These are phyloP conservation scores for Hycleus phaleratus DNA, from an alignment of 1,140 invertebrate species.

Conservation along the genomic window DNA sequence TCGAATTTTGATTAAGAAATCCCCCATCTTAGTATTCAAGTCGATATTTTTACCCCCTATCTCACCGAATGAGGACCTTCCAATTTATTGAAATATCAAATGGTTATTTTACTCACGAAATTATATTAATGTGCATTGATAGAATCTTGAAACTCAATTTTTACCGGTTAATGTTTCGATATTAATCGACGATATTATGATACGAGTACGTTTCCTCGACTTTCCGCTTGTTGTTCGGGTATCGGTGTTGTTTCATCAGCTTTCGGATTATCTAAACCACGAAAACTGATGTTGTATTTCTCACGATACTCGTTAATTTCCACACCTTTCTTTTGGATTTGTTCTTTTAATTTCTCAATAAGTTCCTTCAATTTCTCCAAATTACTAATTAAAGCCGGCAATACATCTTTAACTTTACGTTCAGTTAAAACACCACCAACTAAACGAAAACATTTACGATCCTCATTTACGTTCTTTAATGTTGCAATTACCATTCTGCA, in stretches of 20 bases:
- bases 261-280: conserved; percentile 53
- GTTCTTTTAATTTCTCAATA: conserved; percentile 68
- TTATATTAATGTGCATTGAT: neutral
- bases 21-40: too few relatives aligned
- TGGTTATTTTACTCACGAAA: neutral
- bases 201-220: conserved; percentile 39
- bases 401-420: conserved; percentile 82
- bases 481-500: conserved; percentile 91
- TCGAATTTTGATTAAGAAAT: too few relatives aligned
- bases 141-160: neutral
- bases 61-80: too few relatives aligned
- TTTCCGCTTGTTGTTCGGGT: conserved; percentile 16
- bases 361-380: conserved; percentile 74
- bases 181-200: conserved; percentile 25
- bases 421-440: conserved; percentile 91
- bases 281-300: conserved; percentile 76
- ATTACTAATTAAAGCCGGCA: conserved; percentile 77
- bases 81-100: too few relatives aligned
- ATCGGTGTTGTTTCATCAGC: conserved; percentile 39
- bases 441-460: conserved; percentile 87
- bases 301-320: conserved; percentile 93
- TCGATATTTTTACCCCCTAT: too few relatives aligned
- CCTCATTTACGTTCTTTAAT: conserved; percentile 74
- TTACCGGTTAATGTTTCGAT: neutral
- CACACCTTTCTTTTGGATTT: conserved; percentile 76